A percentile compares a stretch with the other conserved stretches of the same genome.
Conservation (phyloP, 2,797 vertebrate species). For the Artibeus jamaicensis region DNA sequence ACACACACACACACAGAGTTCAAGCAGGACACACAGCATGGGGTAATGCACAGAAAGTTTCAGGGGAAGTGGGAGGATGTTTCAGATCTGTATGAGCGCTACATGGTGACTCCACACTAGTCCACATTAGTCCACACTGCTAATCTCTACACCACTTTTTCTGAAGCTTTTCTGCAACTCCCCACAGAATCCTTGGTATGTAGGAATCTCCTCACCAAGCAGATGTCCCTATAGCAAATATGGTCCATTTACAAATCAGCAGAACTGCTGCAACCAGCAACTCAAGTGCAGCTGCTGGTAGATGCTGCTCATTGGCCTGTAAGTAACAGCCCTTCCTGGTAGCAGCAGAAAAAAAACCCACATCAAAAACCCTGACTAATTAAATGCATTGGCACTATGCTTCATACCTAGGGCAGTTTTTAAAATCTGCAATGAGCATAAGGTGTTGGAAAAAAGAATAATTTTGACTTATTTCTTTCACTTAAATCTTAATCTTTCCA, state of each 20-base stretch:
- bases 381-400: background rate
- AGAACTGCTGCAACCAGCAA: background rate
- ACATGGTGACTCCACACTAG: background rate
- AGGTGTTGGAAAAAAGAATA: background rate
- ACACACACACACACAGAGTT: background rate
- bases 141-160: background rate
- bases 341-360: background rate
- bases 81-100: background rate
- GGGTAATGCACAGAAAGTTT: background rate
- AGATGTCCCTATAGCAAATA: background rate
- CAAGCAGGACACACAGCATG: background rate
- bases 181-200: background rate
- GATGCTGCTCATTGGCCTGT: background rate
- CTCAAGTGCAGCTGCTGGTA: background rate
- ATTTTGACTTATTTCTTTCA: background rate
- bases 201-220: background rate
- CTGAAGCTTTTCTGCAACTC: background rate
- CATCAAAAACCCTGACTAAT: background rate
- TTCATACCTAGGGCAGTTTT: background rate
- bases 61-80: background rate
- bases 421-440: background rate
- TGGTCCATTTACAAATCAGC: background rate
- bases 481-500: background rate
- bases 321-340: background rate
- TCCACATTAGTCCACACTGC: too few relatives aligned